Evolutionary conservation across 92 coral and sea anemone species (phyloP).

Genomic region (Palythoa grandiflora): DNA sequence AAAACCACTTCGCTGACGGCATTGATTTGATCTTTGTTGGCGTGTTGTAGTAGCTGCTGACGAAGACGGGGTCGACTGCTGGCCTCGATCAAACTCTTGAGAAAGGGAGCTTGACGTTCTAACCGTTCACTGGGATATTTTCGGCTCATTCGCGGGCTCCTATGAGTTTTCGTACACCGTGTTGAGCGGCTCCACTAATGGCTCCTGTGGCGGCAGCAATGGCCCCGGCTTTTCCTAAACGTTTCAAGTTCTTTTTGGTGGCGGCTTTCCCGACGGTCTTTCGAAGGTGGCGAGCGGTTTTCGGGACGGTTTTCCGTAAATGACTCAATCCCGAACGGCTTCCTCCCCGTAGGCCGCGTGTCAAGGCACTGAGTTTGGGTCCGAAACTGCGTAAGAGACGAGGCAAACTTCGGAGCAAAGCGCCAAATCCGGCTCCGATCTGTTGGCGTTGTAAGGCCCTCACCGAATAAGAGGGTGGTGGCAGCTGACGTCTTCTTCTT

Average conservation of each 20-base stretch:
- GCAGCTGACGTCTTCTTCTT: not conserved
- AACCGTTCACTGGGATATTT: slow-evolving; percentile 8
- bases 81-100: slow-evolving; percentile 4
- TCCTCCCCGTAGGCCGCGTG: not conserved
- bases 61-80: not conserved
- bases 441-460: not conserved
- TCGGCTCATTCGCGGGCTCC: not conserved
- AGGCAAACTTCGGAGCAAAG: not conserved
- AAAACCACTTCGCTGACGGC: slow-evolving; percentile 18
- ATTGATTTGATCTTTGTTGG: slow-evolving; percentile 3
- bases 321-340: not conserved
- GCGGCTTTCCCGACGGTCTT: not conserved
- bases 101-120: slow-evolving; percentile 12
- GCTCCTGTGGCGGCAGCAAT: slow-evolving; percentile 14
- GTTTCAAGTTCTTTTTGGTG: slow-evolving; percentile 25
- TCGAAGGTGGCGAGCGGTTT: not conserved
- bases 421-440: not conserved
- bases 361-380: not conserved
- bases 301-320: not conserved
- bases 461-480: not conserved
- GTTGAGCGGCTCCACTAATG: not conserved
- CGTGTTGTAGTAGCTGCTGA: slow-evolving; percentile 28
- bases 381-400: not conserved
- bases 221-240: not conserved
- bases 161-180: too few relatives aligned